Conservation (phyloP, 2,797 vertebrate species). For the Ceryle rudis region DNA sequence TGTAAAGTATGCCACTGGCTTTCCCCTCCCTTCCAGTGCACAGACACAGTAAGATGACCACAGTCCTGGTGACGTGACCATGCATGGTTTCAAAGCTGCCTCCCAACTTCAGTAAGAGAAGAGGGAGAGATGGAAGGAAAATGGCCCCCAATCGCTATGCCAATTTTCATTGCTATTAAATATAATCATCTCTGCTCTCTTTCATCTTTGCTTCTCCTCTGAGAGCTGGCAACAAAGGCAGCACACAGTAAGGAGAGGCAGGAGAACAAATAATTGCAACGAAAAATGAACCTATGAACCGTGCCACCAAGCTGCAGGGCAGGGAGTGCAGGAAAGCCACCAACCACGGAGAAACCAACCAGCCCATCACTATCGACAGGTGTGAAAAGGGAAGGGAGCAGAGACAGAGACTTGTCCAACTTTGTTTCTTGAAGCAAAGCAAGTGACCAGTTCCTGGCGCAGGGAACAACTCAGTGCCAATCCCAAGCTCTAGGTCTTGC, state of each 20-base stretch:
- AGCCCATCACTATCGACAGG: fast-evolving
- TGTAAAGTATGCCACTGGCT: fast-evolving
- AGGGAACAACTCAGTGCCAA: fast-evolving
- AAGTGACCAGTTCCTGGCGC: fast-evolving
- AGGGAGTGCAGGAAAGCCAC: background rate
- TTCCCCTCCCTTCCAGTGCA: background rate
- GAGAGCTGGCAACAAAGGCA: background rate
- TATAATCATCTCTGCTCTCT: background rate
- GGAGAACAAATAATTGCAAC: background rate
- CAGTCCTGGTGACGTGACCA: background rate
- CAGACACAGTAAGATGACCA: background rate
- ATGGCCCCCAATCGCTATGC: background rate
- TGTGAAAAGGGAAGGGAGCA: background rate
- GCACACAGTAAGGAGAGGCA: background rate
- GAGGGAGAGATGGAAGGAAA: background rate
- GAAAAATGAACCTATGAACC: background rate
- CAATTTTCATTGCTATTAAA: slow-evolving; percentile 24
- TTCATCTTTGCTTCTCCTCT: slow-evolving; percentile 46
- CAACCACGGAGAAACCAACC: background rate
- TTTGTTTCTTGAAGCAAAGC: background rate
- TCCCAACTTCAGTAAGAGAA: background rate
- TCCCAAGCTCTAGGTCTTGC: background rate
- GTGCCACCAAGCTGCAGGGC: fast-evolving
- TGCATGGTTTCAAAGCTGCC: background rate
- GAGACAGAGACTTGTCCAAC: background rate